Evolutionary conservation across 2,888 invertebrate genomes (phyloP).

Genomic region (Dasypolia templi): DNA sequence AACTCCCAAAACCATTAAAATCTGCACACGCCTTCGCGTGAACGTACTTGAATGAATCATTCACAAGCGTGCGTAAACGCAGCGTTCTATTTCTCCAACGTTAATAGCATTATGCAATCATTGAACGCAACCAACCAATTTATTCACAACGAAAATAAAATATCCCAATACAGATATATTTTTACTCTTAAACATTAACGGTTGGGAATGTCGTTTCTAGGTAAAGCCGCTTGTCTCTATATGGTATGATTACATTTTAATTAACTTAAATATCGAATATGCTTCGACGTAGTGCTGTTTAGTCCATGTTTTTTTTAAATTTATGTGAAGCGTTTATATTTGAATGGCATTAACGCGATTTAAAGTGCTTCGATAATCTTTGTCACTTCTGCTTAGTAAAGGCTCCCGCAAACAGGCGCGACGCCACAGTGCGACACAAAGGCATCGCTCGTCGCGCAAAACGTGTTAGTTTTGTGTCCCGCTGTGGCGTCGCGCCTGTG

Average conservation of each 20-base stretch:
- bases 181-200: conserved; percentile 51
- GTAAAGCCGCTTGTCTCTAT: conserved; percentile 22
- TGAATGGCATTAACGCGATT: conserved; percentile 26
- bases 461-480: no score
- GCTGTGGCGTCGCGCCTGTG: no score
- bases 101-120: conserved; percentile 59
- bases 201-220: conserved; percentile 35
- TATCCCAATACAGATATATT: conserved; percentile 52
- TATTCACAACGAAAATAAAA: conserved; percentile 57
- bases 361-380: background rate
- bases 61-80: conserved; percentile 44
- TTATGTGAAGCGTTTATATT: conserved; percentile 36
- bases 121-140: conserved; percentile 40
- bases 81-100: conserved; percentile 56
- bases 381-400: no score
- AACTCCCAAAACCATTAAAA: background rate
- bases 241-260: conserved; percentile 59
- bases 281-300: conserved; percentile 12
- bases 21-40: conserved; percentile 1
- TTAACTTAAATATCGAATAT: conserved; percentile 55
- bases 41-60: conserved; percentile 46
- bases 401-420: no score
- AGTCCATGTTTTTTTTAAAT: conserved; percentile 38
- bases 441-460: no score
- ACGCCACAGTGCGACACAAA: no score